Conservation (phyloP, 2,888 invertebrate species). For the Lepidocyrtoides sp. region DNA sequence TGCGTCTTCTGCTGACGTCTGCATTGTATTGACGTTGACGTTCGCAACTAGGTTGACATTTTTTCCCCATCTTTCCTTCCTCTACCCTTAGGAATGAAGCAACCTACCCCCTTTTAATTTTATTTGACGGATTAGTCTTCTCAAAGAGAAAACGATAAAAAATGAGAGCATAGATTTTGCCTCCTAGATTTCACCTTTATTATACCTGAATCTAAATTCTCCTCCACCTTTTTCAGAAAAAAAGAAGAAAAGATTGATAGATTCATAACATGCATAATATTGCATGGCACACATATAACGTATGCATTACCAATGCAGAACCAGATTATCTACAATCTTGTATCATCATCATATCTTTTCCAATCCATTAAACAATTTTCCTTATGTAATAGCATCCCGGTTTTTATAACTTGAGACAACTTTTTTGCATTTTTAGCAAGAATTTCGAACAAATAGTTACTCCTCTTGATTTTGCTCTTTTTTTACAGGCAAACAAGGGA, state of each 20-base stretch:
- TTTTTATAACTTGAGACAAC: too few relatives aligned
- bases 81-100: conserved; percentile 25
- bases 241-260: neutral
- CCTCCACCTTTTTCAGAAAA: neutral
- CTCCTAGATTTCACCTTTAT: conserved; percentile 57
- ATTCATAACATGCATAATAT: conserved; percentile 36
- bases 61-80: conserved; percentile 23
- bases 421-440: neutral
- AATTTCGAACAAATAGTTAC: conserved; percentile 6
- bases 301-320: conserved; percentile 25
- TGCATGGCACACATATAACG: conserved; percentile 38
- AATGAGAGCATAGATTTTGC: conserved; percentile 5
- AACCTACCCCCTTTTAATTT: conserved; percentile 72
- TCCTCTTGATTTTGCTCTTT: neutral
- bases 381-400: neutral
- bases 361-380: neutral
- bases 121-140: conserved; percentile 75
- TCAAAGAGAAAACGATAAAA: neutral
- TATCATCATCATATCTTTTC: neutral
- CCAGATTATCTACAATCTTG: neutral
- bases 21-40: conserved; percentile 64
- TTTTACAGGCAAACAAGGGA: neutral
- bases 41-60: conserved; percentile 68
- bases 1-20: conserved; percentile 70
- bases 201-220: conserved; percentile 40